These are phyloP conservation scores for Lepilemur ruficaudatus DNA, from an alignment of 2,797 vertebrate genomes.

Conservation along the genomic window DNA sequence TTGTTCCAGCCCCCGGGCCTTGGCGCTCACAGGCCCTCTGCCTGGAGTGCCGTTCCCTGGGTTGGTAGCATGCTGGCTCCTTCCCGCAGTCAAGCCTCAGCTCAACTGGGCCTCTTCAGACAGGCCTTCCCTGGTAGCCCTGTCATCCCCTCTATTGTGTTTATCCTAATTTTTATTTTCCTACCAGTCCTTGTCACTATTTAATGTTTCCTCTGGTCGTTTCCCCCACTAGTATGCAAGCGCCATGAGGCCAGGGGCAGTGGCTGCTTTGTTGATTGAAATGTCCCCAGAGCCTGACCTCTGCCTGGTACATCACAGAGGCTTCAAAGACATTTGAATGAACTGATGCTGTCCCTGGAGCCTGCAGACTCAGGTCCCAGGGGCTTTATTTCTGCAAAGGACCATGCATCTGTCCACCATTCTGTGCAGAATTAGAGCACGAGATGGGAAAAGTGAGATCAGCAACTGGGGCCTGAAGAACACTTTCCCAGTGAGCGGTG, in stretches of 20 bases:
- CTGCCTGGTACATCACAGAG: neutral
- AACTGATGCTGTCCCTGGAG: neutral
- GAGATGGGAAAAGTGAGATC: neutral
- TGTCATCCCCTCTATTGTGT: neutral
- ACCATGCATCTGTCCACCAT: neutral
- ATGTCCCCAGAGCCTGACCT: neutral
- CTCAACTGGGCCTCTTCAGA: neutral
- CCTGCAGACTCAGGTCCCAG: neutral
- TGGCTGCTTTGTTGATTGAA: neutral
- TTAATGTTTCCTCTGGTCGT: neutral
- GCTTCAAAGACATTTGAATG: neutral
- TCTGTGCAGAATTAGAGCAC: neutral
- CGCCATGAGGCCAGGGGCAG: neutral
- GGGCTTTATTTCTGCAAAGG: neutral
- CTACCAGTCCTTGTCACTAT: neutral
- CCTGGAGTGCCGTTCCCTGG: neutral
- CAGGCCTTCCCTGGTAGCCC: neutral
- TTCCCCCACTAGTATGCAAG: neutral
- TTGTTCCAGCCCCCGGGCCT: neutral
- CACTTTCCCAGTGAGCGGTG: neutral
- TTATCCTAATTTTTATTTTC: neutral
- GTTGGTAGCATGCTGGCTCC: neutral
- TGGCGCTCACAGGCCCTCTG: rapidly evolving
- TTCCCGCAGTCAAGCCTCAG: neutral
- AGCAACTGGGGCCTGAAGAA: neutral